Base-by-base conservation (phyloP, 2,888 invertebrate genomes). In the Hedya salicella region DNA sequence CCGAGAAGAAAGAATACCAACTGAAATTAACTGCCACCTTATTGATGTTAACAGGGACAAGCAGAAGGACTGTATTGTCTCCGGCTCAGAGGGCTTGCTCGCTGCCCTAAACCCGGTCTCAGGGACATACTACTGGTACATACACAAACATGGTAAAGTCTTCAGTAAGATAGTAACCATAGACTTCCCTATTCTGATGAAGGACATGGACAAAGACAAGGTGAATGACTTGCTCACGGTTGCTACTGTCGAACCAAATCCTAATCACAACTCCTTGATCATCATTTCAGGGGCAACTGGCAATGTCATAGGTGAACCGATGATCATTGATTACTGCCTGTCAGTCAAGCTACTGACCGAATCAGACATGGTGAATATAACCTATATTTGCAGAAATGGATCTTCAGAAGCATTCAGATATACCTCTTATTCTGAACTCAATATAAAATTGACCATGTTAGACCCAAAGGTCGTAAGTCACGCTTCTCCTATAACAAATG, bases 21-120 rank as follows among this genome's bases (percentile, higher is more conserved):
- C 93, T 21, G 94, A 95, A 76, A 94, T 97, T 36, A 95, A 96
- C 78, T 97, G 97, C 78, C 93, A 94, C 21, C 85, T 95, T 0
- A 89, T 96, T 60, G 96, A 97, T 87, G 94, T 95, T 0, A 95
- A 96, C 81, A 92, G 88, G 57, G 95, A 96, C 79, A 95, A 94
- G 9, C 93, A 94, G 61, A 93, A 94, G 11, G 96, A 97, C 77
- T 97, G 97, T 73, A 90, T 97, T 62, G 94, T 97, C 4, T 93
- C 95, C 16, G 96, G 96, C 19, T 94, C 95, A 36, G 94, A 94
- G 70, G 96, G 96, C 0, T 73, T 92, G 11, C 78, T 93, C 66
- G 93, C 86, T 73, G 93, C 94, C 63, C 83, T 86, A 78, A 94
- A 94, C 74, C 90, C 91, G 5, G 72, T 89, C n/a, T 91, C 88